Evolutionary conservation across 1,140 invertebrate genomes (phyloP).

Genomic region (Ceratina calcarata): DNA sequence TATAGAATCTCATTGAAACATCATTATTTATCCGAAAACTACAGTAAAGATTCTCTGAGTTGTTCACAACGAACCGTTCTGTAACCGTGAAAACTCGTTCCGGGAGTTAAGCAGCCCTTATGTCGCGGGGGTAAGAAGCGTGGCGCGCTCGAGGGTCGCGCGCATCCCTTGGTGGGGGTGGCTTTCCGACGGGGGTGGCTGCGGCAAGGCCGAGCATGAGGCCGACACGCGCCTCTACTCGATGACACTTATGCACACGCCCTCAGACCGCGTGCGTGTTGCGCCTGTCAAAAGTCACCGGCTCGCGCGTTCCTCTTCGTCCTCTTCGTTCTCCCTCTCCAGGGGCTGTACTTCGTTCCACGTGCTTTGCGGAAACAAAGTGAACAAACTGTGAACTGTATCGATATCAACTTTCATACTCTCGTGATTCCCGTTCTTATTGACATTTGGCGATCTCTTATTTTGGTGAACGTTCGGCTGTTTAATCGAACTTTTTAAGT

Average conservation of each 20-base stretch:
- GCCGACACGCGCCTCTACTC: conserved; percentile 70
- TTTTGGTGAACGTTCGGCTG: too few relatives aligned
- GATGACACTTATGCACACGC: conserved; percentile 70
- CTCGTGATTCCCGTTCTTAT: too few relatives aligned
- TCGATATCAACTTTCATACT: too few relatives aligned
- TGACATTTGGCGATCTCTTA: too few relatives aligned
- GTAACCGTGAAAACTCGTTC: not conserved
- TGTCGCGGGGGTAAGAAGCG: conserved; percentile 6
- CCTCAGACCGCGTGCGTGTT: conserved; percentile 54
- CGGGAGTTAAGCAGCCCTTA: conserved; percentile 8
- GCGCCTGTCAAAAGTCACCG: conserved; percentile 48
- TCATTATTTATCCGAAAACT: not conserved
- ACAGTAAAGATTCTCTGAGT: not conserved
- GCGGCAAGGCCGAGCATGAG: conserved; percentile 68
- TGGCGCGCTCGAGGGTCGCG: conserved; percentile 61
- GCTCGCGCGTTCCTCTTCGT: conserved; percentile 20
- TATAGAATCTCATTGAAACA: too few relatives aligned
- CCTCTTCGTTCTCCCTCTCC: conserved; percentile 14
- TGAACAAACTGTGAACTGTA: too few relatives aligned
- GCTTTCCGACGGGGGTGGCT: conserved; percentile 63
- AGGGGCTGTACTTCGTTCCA: not conserved
- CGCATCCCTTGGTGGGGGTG: conserved; percentile 71
- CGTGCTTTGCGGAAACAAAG: not conserved
- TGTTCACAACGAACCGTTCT: not conserved
- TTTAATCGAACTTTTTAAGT: too few relatives aligned